Conservation (phyloP, 2,888 invertebrate genomes). For the Boloria euphrosyne region DNA sequence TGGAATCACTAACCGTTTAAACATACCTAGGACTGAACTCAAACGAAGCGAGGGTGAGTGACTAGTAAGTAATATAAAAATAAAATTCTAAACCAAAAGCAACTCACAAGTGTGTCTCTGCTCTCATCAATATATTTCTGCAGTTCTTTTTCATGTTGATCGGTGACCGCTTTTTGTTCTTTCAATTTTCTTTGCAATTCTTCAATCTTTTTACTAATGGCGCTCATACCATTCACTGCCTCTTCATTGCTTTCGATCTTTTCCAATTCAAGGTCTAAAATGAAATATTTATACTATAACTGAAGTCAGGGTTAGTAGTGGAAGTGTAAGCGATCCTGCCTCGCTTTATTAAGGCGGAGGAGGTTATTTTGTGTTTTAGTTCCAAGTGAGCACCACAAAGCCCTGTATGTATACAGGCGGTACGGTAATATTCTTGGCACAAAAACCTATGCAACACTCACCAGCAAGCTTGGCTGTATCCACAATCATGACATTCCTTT, state of each 20-base stretch:
- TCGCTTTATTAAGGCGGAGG: too few relatives aligned
- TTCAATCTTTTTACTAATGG: constrained; percentile 60
- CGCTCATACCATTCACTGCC: constrained; percentile 56
- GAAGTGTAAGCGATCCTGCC: too few relatives aligned
- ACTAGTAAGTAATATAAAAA: background rate
- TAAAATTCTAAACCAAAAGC: constrained; percentile 3
- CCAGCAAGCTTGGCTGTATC: constrained; percentile 69
- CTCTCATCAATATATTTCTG: constrained; percentile 68
- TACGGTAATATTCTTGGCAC: background rate
- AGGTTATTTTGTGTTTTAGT: too few relatives aligned
- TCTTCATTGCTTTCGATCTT: constrained; percentile 61
- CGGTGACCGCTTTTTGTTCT: constrained; percentile 60
- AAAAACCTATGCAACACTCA: constrained; percentile 38
- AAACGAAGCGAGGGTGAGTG: too few relatives aligned
- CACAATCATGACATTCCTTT: constrained; percentile 64
- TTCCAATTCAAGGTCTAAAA: constrained; percentile 59
- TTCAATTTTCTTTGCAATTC: constrained; percentile 58
- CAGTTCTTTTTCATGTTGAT: constrained; percentile 66
- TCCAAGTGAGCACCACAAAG: too few relatives aligned
- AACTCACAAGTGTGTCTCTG: constrained; percentile 66
- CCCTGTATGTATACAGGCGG: too few relatives aligned
- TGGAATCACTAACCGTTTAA: too few relatives aligned
- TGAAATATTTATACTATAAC: background rate
- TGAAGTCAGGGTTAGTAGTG: too few relatives aligned
- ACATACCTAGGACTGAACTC: too few relatives aligned